These are phyloP conservation scores for Malurus splendens DNA, from an alignment of 2,797 vertebrate species.

Conservation along the genomic window DNA sequence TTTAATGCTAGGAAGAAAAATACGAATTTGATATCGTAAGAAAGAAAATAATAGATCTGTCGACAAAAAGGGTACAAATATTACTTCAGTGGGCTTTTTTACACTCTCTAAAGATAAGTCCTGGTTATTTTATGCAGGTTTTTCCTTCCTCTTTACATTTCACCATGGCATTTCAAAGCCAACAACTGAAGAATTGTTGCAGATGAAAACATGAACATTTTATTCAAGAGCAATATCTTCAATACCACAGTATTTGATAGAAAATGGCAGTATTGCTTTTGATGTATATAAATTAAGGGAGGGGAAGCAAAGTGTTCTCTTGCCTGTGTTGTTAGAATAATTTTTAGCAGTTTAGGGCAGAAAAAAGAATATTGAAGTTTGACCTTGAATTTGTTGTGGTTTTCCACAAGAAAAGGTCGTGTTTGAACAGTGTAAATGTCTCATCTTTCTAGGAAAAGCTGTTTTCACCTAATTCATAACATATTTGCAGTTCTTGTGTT, in stretches of 20 bases:
- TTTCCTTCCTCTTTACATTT: not conserved
- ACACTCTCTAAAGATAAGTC: not conserved
- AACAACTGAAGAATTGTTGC: not conserved
- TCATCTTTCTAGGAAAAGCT: conserved; percentile 34
- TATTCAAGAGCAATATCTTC: not conserved
- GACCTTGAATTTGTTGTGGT: conserved; percentile 29
- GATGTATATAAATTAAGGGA: not conserved
- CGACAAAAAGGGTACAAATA: not conserved
- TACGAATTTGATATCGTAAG: not conserved
- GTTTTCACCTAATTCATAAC: conserved; percentile 49
- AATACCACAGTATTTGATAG: not conserved
- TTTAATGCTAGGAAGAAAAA: not conserved
- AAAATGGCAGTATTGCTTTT: not conserved
- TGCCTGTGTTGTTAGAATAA: not conserved
- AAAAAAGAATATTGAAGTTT: not conserved
- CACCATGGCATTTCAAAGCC: not conserved
- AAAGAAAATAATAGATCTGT: not conserved
- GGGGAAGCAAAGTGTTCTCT: not conserved
- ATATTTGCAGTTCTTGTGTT: conserved; percentile 29
- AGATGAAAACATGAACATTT: not conserved
- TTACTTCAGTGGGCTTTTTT: not conserved
- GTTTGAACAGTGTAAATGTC: not conserved
- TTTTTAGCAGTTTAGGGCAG: not conserved
- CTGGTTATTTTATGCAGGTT: not conserved
- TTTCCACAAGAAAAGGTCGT: conserved; percentile 16